Evolutionary conservation across 2,113 vertebrate species (phyloP), one percentile per base, ranked within the genome.

Genomic region (Fregetta grallaria): DNA sequence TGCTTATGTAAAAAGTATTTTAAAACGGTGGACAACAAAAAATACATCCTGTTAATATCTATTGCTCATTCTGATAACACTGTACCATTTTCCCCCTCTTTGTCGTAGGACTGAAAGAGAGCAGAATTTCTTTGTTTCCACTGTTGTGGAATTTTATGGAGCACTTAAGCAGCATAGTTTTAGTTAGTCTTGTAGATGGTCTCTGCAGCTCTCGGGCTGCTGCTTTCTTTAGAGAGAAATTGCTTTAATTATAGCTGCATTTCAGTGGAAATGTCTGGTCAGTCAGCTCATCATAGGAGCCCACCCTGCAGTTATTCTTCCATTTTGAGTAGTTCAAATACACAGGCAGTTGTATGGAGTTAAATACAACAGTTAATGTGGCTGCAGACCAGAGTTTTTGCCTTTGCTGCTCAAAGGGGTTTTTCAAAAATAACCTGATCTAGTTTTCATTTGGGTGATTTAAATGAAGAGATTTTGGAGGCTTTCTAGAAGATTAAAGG

Each of bases 381-480:
- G 52, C 91, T 81, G 59, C 47, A 15, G 76, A 88, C 7, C 56
- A 47, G 80, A 38, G 56, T 26, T 73, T 79, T 56, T 87, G 66
- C 73, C 70, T 92, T 82, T 58, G 45, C 58, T 85, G 34, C 94
- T 91, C 71, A 14, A 32, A 92, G 68, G 53, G 59, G 27, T 77
- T 94, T 86, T 91, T 86, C 65, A 40, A 91, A 96, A 95, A 97
- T 91, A 96, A 80, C 73, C 62, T 2, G 20, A 12, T 94, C 32
- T 44, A 22, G 7, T 90, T 97, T 94, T 82, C 27, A 2, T 92
- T 94, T 73, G 87, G 44, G 78, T 65, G 79, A 45, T 93, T 86
- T 91, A 91, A 73, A 79, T 55, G 47, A 94, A 76, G 71, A 1
- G 20, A 6, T 47, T 95, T 38, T 80, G 82, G 40, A 83, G 56